Evolutionary conservation across 2,797 vertebrate species (phyloP), one percentile per base, ranked within the genome.

Genomic region (Parauchenoglanis ngamensis): DNA sequence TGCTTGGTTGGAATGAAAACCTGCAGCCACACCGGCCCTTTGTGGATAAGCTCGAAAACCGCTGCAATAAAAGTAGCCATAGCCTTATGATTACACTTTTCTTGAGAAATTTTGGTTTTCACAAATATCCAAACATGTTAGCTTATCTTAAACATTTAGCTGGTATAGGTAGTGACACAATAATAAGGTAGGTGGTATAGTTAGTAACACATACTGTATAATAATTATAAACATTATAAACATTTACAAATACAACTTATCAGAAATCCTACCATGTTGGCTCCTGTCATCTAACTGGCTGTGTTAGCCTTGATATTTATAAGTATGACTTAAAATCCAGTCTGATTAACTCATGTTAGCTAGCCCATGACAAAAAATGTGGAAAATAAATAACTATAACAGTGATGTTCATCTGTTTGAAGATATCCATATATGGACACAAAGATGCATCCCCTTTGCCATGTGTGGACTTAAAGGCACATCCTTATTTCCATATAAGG

Each of bases 1-100:
- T 78, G 76, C 76, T 57, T 8, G n/a, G 49, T 7, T 77, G n/a
- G n/a, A 77, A 77, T 56, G 49, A 77, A 78, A 78, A 49, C 52
- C 52, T 56, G 28, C 28, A 56, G 76, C n/a, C 28, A 56, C 52
- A 54, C 28, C 7, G 35, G 17, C 7, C 28, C 52, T 31, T 78
- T 21, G 35, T 35, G 35, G 35, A 35, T 35, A 35, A 35, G 35
- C 35, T 35, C 35, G 35, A 35, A 35, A 21, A 31, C 44, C 25
- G 25, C 25, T 19, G 73, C 49, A 28, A 28, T 78, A 78, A 35
- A 35, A 35, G 15, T 65, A 79, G 8, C 21, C 7, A 76, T 21
- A n/a, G 10, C 35, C 13, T 61, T 44, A 59, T 46, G 2, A n/a
- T 8, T 13, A 5, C 12, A 63, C 12, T 78, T 57, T 35, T 10